Percentiles rank a stretch among this genome's conserved stretches.
Conservation (phyloP, 2,888 invertebrate genomes). For the Melikaiella ostensackeni region DNA sequence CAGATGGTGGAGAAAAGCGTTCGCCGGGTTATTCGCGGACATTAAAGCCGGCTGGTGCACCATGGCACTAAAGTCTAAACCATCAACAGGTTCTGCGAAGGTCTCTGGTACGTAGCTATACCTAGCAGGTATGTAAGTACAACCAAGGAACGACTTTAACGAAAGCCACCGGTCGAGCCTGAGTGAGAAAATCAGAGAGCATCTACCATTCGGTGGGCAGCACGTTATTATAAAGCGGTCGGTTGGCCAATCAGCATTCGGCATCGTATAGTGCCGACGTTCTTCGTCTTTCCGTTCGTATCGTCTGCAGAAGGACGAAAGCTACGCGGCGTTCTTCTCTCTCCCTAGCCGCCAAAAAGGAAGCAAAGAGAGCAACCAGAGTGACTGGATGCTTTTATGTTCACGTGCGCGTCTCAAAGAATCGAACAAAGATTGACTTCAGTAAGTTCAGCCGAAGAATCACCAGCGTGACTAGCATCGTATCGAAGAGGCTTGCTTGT, state of each 20-base stretch:
- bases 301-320: slow-evolving; percentile 56
- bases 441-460: slow-evolving; percentile 14
- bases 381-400: slow-evolving; percentile 38
- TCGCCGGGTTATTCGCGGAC: slow-evolving; percentile 19
- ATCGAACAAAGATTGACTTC: slow-evolving; percentile 25
- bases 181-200: slow-evolving; percentile 62
- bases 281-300: slow-evolving; percentile 51
- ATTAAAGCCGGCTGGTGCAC: slow-evolving; percentile 42
- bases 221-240: slow-evolving; percentile 58
- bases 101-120: slow-evolving; percentile 46
- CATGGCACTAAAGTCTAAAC: slow-evolving; percentile 54
- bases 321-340: slow-evolving; percentile 40
- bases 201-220: slow-evolving; percentile 55
- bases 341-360: slow-evolving; percentile 37
- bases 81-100: slow-evolving; percentile 62
- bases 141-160: slow-evolving; percentile 50
- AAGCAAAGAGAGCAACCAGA: slow-evolving; percentile 26
- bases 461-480: neutral
- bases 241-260: slow-evolving; percentile 58
- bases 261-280: slow-evolving; percentile 48
- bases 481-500: neutral
- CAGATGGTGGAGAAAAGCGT: slow-evolving; percentile 34
- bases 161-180: slow-evolving; percentile 57
- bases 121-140: slow-evolving; percentile 37
- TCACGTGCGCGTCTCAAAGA: neutral